These are phyloP conservation scores for Myanophis thanlyinensis DNA, from an alignment of 2,113 vertebrate species.

Conservation along the genomic window DNA sequence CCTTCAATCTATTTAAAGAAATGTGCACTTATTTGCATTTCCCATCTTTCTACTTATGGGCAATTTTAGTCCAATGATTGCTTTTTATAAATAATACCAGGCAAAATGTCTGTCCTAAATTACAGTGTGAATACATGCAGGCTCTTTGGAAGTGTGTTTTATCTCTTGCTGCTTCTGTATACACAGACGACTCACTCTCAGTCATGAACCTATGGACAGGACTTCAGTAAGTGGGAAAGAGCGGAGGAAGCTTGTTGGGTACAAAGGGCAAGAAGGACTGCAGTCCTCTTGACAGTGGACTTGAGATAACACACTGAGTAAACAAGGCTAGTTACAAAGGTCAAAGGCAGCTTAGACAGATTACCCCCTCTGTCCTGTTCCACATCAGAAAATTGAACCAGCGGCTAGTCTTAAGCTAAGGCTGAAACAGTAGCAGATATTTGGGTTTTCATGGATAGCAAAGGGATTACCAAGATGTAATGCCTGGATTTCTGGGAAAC, in stretches of 20 bases:
- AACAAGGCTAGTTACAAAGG: conserved; percentile 9
- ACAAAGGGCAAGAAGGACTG: conserved; percentile 3
- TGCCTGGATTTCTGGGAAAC: not conserved
- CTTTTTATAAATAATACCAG: not conserved
- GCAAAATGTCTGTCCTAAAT: not conserved
- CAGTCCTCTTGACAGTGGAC: conserved; percentile 5
- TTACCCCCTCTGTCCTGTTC: not conserved
- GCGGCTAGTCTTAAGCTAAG: not conserved
- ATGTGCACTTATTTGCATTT: not conserved
- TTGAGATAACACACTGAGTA: conserved; percentile 13
- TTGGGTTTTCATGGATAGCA: not conserved
- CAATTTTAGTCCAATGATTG: not conserved
- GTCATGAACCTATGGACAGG: not conserved
- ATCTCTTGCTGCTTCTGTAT: not conserved
- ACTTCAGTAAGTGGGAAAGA: not conserved
- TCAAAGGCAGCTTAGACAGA: not conserved
- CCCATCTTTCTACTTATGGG: not conserved
- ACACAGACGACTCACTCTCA: not conserved
- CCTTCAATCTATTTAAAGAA: not conserved
- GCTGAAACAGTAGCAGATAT: not conserved
- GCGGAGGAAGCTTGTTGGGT: not conserved
- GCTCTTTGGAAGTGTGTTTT: not conserved
- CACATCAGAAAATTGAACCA: not conserved
- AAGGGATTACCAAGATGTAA: not conserved
- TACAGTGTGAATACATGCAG: not conserved